These are phyloP conservation scores for Platycnemis pennipes DNA, from an alignment of 2,888 invertebrate genomes.

Conservation along the genomic window DNA sequence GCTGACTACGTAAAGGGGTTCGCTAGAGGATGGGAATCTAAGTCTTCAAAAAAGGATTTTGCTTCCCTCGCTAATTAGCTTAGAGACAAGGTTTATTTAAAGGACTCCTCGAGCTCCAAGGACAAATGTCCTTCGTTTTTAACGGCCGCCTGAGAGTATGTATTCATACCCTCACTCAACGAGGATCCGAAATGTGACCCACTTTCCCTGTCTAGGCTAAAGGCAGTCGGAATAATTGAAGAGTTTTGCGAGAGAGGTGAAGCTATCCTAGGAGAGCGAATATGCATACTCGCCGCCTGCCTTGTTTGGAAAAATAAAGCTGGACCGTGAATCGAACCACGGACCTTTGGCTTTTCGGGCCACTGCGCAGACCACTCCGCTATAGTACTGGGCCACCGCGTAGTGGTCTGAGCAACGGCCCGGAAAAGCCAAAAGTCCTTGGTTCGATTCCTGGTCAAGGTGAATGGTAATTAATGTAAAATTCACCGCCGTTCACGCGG, in stretches of 20 bases:
- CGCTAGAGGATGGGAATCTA: neutral
- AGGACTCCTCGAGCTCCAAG: neutral
- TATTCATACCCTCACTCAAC: neutral
- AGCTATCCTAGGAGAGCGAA: neutral
- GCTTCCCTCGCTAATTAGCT: neutral
- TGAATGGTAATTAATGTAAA: no score
- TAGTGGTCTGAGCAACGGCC: no score
- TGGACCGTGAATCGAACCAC: no score
- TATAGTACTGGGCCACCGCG: no score
- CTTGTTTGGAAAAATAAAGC: no score
- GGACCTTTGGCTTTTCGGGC: no score
- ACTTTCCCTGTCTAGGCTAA: neutral
- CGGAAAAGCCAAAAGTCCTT: no score
- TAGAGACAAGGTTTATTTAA: constrained; percentile 1
- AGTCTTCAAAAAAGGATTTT: neutral
- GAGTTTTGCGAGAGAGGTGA: neutral
- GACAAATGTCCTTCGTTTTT: neutral
- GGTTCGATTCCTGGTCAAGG: no score
- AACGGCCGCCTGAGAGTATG: neutral
- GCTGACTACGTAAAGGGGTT: neutral
- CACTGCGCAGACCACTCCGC: no score
- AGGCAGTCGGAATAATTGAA: neutral
- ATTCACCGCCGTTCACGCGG: no score
- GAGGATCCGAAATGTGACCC: neutral
- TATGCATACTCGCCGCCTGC: no score